These are phyloP conservation scores for Calameuta idolon DNA, from an alignment of 2,888 invertebrate species.

Conservation along the genomic window DNA sequence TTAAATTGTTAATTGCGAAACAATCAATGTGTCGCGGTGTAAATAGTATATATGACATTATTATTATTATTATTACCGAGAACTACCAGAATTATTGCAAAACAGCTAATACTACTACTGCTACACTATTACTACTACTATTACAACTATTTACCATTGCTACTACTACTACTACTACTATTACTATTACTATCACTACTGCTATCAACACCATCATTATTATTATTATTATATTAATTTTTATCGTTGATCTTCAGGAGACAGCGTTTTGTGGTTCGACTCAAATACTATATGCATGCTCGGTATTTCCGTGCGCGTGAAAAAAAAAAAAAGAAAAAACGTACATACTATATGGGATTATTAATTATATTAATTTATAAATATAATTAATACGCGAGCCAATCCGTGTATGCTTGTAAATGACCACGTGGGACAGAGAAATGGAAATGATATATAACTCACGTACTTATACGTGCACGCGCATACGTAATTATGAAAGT, in stretches of 20 bases:
- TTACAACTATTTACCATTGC: conserved; percentile 30
- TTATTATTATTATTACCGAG: conserved; percentile 2
- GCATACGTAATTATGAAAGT: conserved; percentile 24
- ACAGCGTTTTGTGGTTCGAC: conserved; percentile 38
- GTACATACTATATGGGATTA: conserved; percentile 19
- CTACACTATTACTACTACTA: neutral
- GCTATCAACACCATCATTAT: conserved; percentile 22
- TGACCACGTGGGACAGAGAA: neutral
- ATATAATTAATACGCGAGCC: conserved; percentile 10
- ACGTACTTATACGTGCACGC: conserved; percentile 17
- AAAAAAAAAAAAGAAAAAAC: too few relatives aligned
- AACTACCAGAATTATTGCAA: neutral
- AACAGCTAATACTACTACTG: neutral
- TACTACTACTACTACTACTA: conserved; percentile 38
- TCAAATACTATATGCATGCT: conserved; percentile 36
- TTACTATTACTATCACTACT: conserved; percentile 35
- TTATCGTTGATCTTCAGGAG: conserved; percentile 32
- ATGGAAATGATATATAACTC: conserved; percentile 3
- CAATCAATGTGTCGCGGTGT: conserved; percentile 33
- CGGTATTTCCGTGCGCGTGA: conserved; percentile 25
- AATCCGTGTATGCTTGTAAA: neutral
- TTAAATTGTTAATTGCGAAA: conserved; percentile 49
- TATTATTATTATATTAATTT: conserved; percentile 30
- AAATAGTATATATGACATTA: conserved; percentile 31
- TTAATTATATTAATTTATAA: conserved; percentile 17